Conservation (phyloP, 1,140 invertebrate genomes). For the Matsumurasca onukii region DNA sequence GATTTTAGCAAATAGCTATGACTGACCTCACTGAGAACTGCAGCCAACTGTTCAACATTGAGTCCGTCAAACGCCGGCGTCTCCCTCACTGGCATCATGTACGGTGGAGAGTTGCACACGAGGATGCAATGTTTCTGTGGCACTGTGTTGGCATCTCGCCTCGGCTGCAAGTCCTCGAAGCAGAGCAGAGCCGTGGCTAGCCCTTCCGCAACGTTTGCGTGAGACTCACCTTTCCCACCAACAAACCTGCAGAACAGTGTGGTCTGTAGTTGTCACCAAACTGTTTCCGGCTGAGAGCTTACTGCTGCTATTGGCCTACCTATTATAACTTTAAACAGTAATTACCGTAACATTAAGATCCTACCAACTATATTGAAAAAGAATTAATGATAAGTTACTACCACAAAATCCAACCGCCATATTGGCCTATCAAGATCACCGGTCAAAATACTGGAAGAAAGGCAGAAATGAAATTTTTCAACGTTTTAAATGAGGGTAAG, state of each 20-base stretch:
- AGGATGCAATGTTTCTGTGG: conserved; percentile 80
- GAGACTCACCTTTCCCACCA: conserved; percentile 84
- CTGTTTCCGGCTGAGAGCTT: no score
- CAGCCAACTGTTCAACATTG: conserved; percentile 72
- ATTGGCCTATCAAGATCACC: no score
- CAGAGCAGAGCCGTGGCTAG: conserved; percentile 82
- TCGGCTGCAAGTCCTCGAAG: conserved; percentile 81
- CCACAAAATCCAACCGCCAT: no score
- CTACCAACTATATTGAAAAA: no score
- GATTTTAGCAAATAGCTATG: no score
- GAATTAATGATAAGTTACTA: no score
- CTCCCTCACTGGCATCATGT: conserved; percentile 81
- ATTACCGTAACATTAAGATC: background rate
- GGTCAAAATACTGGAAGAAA: no score
- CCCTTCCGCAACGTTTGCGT: conserved; percentile 88
- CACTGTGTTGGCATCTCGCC: conserved; percentile 57
- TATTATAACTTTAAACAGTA: background rate
- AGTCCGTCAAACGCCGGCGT: conserved; percentile 69
- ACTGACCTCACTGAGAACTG: conserved; percentile 66
- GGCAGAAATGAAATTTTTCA: no score
- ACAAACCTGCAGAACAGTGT: conserved; percentile 79
- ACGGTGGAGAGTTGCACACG: conserved; percentile 92
- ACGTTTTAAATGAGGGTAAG: no score
- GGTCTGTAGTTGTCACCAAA: no score
- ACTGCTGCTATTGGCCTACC: no score